phyloP scores from a whole-genome alignment of 2,888 invertebrate genomes.

The Noctuana brunneofusca region DNA sequence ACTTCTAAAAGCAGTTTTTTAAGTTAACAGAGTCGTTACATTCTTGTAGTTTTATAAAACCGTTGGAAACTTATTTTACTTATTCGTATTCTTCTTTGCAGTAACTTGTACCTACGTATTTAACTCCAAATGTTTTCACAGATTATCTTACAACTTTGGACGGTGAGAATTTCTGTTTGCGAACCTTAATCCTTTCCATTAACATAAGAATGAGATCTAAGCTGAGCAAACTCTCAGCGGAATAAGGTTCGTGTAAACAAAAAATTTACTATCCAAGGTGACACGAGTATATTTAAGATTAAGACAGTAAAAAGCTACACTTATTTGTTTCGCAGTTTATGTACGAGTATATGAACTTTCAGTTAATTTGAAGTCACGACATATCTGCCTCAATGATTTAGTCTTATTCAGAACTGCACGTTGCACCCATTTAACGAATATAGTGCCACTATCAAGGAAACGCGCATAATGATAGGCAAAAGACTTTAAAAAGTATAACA shows the following conservation, averaged over 20 bases:
- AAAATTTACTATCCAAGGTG: neutral
- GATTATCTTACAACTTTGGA: neutral
- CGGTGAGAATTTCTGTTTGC: conserved; percentile 5
- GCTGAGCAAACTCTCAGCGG: neutral
- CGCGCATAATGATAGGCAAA: no score
- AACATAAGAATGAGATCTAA: conserved; percentile 1
- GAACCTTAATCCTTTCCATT: conserved; percentile 2
- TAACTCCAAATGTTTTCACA: neutral
- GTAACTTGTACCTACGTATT: neutral
- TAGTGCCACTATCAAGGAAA: no score
- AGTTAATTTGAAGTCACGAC: no score
- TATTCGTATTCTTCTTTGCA: neutral
- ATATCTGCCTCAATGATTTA: no score
- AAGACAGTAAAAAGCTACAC: neutral
- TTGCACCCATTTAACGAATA: no score
- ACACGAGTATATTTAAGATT: neutral
- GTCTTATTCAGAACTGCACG: no score
- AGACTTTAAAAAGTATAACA: neutral
- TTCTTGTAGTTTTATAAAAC: no score
- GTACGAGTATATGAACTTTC: no score
- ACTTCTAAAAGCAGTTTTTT: no score
- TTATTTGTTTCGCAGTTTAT: no score
- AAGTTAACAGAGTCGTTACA: no score
- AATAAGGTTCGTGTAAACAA: neutral
- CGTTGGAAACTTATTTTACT: neutral